Evolutionary conservation across 2,113 vertebrate species (phyloP).

Genomic region (Megaceryle torquata): DNA sequence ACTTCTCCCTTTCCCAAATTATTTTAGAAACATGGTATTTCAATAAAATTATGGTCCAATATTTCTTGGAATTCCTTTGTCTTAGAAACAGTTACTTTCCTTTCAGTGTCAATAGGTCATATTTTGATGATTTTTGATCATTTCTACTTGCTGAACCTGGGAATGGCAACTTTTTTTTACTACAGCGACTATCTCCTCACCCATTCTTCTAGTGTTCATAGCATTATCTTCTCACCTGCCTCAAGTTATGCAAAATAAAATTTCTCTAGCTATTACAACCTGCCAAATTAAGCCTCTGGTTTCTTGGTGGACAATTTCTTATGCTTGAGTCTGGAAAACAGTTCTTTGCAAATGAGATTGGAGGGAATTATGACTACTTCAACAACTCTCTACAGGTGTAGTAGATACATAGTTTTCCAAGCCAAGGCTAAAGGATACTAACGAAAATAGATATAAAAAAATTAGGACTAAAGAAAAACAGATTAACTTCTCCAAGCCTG

Average conservation of each 20-base stretch:
- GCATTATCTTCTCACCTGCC: not conserved
- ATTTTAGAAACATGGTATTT: not conserved
- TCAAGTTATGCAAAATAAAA: not conserved
- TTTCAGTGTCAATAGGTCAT: not conserved
- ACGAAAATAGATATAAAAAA: not conserved
- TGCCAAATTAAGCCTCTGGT: not conserved
- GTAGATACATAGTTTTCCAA: not conserved
- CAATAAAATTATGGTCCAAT: not conserved
- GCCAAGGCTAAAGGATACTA: not conserved
- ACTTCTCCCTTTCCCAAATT: not conserved
- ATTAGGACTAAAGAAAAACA: not conserved
- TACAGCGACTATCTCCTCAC: not conserved
- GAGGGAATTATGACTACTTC: not conserved
- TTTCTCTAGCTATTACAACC: not conserved
- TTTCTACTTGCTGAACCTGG: not conserved
- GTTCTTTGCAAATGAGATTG: not conserved
- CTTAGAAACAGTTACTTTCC: not conserved
- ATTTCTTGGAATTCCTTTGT: not conserved
- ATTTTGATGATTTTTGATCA: not conserved
- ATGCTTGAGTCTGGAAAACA: not conserved
- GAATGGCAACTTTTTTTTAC: not conserved
- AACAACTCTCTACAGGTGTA: not conserved
- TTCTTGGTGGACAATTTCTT: not conserved
- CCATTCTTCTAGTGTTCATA: not conserved
- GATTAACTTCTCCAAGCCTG: not conserved